phyloP scores from a whole-genome alignment of 2,113 vertebrate genomes.

The Leptodactylus fuscus region DNA sequence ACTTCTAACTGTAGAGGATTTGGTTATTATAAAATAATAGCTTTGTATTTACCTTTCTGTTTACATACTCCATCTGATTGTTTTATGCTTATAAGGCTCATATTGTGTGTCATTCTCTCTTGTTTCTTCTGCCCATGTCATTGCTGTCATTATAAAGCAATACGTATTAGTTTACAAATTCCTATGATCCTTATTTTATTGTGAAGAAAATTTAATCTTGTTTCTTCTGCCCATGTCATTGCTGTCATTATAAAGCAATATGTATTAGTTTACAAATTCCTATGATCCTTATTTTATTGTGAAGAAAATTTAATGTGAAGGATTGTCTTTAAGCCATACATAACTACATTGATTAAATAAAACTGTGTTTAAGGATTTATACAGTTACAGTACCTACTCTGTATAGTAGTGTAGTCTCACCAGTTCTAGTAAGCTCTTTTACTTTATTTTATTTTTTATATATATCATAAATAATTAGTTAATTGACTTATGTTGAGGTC shows the following conservation, averaged over 20 bases:
- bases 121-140: too few relatives aligned
- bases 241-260: too few relatives aligned
- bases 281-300: too few relatives aligned
- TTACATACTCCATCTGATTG: background rate
- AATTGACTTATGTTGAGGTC: background rate
- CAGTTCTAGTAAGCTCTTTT: background rate
- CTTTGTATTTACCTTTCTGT: background rate
- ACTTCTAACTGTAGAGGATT: too few relatives aligned
- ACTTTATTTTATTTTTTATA: too few relatives aligned
- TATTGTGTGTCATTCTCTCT: background rate
- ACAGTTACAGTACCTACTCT: background rate
- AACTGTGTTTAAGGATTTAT: background rate
- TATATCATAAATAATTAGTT: background rate
- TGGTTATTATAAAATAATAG: background rate
- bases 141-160: too few relatives aligned
- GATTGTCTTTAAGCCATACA: too few relatives aligned
- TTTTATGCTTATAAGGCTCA: background rate
- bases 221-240: too few relatives aligned
- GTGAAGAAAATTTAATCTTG: too few relatives aligned
- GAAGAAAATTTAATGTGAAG: too few relatives aligned
- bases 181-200: too few relatives aligned
- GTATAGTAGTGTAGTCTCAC: background rate
- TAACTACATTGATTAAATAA: background rate
- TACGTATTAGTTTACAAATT: background rate
- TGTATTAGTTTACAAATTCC: too few relatives aligned